These are phyloP conservation scores for Porites australiensis DNA, from an alignment of 64 coral and sea anemone genomes.

Conservation along the genomic window DNA sequence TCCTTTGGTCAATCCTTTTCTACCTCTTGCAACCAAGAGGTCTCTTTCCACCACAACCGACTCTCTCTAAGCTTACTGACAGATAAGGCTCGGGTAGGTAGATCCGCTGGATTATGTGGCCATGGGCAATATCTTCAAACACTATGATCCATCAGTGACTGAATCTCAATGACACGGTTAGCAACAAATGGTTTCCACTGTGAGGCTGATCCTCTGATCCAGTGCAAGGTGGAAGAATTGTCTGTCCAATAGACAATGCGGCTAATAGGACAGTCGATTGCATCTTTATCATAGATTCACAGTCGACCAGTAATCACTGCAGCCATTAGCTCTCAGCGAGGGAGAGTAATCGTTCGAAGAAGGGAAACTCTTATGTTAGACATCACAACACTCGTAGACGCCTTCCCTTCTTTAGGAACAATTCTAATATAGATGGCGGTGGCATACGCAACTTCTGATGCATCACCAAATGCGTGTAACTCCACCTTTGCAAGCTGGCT, in stretches of 20 bases:
- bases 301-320: constrained; percentile 39
- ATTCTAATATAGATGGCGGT: too few relatives aligned
- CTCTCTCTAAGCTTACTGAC: background rate
- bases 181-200: constrained; percentile 51
- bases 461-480: background rate
- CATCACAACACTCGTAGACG: constrained; percentile 21
- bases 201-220: constrained; percentile 29
- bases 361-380: constrained; percentile 43
- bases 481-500: background rate
- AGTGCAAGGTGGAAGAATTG: constrained; percentile 25
- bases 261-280: constrained; percentile 11
- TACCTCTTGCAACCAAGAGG: background rate
- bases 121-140: background rate
- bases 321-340: constrained; percentile 49
- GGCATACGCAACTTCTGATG: background rate
- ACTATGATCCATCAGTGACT: constrained; percentile 10
- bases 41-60: background rate
- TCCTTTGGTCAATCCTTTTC: background rate
- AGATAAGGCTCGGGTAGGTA: background rate
- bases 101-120: background rate
- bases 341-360: constrained; percentile 31
- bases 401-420: background rate
- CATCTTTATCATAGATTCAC: constrained; percentile 11
- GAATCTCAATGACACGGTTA: constrained; percentile 44
- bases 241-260: constrained; percentile 31